These are phyloP conservation scores for Drosophila greeni DNA, from an alignment of 2,888 invertebrate genomes.

Conservation along the genomic window DNA sequence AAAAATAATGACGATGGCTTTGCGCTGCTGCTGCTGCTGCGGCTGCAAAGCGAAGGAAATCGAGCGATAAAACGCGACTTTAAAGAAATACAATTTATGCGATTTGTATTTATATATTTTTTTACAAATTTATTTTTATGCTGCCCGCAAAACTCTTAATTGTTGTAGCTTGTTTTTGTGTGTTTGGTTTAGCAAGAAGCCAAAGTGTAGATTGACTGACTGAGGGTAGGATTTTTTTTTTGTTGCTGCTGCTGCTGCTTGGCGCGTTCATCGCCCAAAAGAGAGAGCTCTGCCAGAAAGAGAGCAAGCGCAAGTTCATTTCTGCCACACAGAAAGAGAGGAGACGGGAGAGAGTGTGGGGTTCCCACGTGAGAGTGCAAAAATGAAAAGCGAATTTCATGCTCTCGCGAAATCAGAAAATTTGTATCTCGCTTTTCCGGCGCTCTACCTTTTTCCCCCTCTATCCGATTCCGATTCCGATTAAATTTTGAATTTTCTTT, in stretches of 20 bases:
- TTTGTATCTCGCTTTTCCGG: constrained; percentile 27
- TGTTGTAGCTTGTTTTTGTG: constrained; percentile 41
- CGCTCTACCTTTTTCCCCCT: constrained; percentile 4
- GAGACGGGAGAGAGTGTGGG: constrained; percentile 9
- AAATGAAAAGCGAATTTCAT: constrained; percentile 30
- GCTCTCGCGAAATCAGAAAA: constrained; percentile 24
- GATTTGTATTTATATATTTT: constrained; percentile 9
- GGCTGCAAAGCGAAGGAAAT: constrained; percentile 25
- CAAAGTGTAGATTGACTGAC: constrained; percentile 79
- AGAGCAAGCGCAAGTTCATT: constrained; percentile 45
- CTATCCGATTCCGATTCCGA: neutral
- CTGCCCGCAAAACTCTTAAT: constrained; percentile 23
- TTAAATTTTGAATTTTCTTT: constrained; percentile 19
- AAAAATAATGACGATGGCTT: constrained; percentile 10
- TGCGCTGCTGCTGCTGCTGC: neutral
- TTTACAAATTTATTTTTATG: constrained; percentile 28
- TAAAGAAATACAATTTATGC: constrained; percentile 1
- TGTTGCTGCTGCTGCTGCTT: constrained; percentile 43
- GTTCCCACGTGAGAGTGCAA: constrained; percentile 31
- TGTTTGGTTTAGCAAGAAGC: constrained; percentile 78
- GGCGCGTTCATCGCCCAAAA: constrained; percentile 65
- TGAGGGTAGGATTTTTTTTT: constrained; percentile 76
- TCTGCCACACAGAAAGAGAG: constrained; percentile 4
- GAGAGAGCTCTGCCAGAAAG: constrained; percentile 13
- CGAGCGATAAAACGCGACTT: constrained; percentile 9